Base-by-base conservation (phyloP, 2,797 vertebrate species). In the Paedocypris micromegethes region DNA sequence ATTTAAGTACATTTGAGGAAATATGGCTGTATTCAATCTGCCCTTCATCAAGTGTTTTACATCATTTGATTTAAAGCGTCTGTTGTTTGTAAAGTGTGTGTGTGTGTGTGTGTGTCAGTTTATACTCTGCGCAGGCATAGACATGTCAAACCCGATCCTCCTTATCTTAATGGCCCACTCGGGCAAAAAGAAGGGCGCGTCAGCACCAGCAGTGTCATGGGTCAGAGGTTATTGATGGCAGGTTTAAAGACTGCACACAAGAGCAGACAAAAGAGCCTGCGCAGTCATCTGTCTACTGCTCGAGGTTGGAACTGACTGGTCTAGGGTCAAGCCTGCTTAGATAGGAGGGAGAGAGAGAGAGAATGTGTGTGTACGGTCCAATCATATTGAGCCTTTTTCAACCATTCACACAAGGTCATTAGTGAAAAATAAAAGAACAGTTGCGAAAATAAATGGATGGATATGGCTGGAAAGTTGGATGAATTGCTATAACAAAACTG, bases 121-220 rank as follows among this genome's bases (percentile, higher is more conserved):
- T 9, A 43, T 23, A 40, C 38, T 46, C 50, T 6, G 48, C 43
- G 37, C 44, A 38, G 60, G 52, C 40, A 5, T 0, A 50, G 23
- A 23, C 23, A 66, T 46, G 38, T 68, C 40, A 8, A 44, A 44
- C 23, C 47, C n/a, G 55, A 72, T 66, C 37, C 39, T 45, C 5
- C 65, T 67, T 72, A 66, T 52, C 70, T 66, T 69, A 8, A 55
- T 47, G 45, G 56, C 52, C 55, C 59, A 61, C 52, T 70, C 57
- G 58, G 40, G n/a, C 2, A 37, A 45, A 55, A 61, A 70, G 40
- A 23, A 62, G 45, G 44, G 44, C 41, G 23, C 40, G 56, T 63
- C 58, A 62, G 67, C 67, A 54, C 58, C 48, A 40, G 8, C 7
- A 62, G 59, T 55, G 52, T 56, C 59, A 56, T 47, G 51, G 68